phyloP scores from a whole-genome alignment of 2,888 invertebrate species.

The Physocephala rufipes region DNA sequence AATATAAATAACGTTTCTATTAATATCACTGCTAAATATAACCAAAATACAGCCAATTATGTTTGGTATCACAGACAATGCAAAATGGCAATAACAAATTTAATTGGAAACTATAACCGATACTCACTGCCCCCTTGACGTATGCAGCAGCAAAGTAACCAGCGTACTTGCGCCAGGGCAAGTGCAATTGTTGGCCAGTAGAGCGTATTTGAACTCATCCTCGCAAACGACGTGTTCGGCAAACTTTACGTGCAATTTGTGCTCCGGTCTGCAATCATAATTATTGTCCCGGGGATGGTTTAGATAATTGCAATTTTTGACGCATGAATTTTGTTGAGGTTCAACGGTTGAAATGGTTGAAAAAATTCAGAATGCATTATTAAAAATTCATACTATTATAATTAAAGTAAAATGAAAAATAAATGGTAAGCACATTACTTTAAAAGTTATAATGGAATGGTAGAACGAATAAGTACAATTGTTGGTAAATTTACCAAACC shows the following conservation, averaged over 20 bases:
- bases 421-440: not conserved
- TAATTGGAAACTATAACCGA: not conserved
- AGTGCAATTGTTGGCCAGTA: constrained; percentile 97
- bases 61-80: not conserved
- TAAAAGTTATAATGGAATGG: not conserved
- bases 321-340: not conserved
- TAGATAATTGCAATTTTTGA: not conserved
- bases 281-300: not conserved
- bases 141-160: constrained; percentile 93
- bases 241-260: constrained; percentile 98
- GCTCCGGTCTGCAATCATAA: constrained; percentile 80
- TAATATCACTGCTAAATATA: too few relatives aligned
- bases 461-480: not conserved
- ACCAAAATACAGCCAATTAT: too few relatives aligned
- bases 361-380: not conserved
- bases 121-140: constrained; percentile 97
- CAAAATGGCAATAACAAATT: not conserved
- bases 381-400: too few relatives aligned
- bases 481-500: not conserved
- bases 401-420: not conserved
- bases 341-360: not conserved
- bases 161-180: constrained; percentile 97
- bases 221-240: constrained; percentile 99
- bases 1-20: too few relatives aligned
- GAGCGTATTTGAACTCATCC: constrained; percentile 98